These are phyloP conservation scores for Vultur gryphus DNA, from an alignment of 2,797 vertebrate genomes.

Conservation along the genomic window DNA sequence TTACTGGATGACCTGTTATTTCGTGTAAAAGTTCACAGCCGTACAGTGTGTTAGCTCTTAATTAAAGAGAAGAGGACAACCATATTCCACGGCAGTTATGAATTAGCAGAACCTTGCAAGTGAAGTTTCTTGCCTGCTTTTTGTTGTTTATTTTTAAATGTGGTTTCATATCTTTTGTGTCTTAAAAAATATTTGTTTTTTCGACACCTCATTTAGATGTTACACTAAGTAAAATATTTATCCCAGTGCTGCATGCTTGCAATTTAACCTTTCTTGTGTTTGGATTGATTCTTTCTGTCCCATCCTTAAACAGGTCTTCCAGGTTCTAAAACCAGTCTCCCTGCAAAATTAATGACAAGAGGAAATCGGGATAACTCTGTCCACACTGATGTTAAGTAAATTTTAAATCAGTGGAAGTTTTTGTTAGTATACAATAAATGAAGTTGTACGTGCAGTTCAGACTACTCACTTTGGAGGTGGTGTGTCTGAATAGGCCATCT, in stretches of 20 bases:
- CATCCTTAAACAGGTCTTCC: neutral
- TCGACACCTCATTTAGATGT: neutral
- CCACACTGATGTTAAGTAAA: neutral
- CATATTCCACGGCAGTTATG: rapidly evolving
- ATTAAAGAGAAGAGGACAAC: neutral
- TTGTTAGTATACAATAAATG: neutral
- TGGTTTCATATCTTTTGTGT: neutral
- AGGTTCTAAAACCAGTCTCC: neutral
- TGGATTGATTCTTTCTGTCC: neutral
- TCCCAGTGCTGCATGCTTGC: neutral
- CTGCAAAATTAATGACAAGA: neutral
- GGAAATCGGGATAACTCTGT: neutral
- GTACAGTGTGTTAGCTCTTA: neutral
- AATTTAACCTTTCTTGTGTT: neutral
- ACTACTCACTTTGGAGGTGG: neutral
- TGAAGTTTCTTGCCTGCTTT: neutral
- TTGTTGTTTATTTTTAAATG: neutral
- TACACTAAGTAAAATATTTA: neutral
- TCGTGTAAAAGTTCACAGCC: neutral
- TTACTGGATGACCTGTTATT: neutral
- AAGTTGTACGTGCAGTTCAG: neutral
- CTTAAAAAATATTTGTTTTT: neutral
- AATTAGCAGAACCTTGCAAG: neutral
- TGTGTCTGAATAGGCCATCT: neutral
- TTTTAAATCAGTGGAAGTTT: neutral